Conservation (phyloP, 1,140 invertebrate genomes). For the Pseudomyrmex sp. region DNA sequence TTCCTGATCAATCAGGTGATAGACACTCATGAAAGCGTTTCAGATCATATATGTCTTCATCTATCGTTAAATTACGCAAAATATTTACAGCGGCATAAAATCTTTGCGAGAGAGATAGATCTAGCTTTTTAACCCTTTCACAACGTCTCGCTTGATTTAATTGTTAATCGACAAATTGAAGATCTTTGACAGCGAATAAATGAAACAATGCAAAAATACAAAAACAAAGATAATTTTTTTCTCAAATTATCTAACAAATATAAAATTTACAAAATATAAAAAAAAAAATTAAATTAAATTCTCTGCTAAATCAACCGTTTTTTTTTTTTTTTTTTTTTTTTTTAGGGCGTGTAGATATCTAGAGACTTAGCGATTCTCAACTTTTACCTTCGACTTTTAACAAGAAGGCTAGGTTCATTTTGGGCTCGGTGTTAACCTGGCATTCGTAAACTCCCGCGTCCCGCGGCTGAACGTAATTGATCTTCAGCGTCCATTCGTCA, state of each 20-base stretch:
- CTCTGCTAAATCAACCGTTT: not conserved
- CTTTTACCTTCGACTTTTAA: constrained; percentile 91
- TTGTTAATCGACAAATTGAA: no score
- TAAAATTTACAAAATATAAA: no score
- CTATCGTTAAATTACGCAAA: constrained; percentile 49
- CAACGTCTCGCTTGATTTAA: not conserved
- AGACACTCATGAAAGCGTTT: constrained; percentile 65
- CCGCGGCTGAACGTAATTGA: constrained; percentile 93
- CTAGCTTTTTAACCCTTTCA: constrained; percentile 49
- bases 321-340: not conserved
- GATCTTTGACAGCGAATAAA: no score
- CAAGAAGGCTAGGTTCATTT: constrained; percentile 92
- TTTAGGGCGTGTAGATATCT: not conserved
- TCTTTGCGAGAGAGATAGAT: not conserved
- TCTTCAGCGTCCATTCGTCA: constrained; percentile 96
- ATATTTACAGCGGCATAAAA: constrained; percentile 59
- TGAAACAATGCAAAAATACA: no score
- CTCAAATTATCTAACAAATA: no score
- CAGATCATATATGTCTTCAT: constrained; percentile 19
- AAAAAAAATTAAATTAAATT: no score
- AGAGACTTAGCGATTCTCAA: not conserved
- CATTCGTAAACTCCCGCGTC: constrained; percentile 96
- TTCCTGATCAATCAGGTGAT: constrained; percentile 67
- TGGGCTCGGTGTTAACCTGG: constrained; percentile 93
- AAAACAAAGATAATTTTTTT: no score